Evolutionary conservation across 2,113 vertebrate species (phyloP), one percentile per base, ranked within the genome.

Genomic region (Corydoras sp.): DNA sequence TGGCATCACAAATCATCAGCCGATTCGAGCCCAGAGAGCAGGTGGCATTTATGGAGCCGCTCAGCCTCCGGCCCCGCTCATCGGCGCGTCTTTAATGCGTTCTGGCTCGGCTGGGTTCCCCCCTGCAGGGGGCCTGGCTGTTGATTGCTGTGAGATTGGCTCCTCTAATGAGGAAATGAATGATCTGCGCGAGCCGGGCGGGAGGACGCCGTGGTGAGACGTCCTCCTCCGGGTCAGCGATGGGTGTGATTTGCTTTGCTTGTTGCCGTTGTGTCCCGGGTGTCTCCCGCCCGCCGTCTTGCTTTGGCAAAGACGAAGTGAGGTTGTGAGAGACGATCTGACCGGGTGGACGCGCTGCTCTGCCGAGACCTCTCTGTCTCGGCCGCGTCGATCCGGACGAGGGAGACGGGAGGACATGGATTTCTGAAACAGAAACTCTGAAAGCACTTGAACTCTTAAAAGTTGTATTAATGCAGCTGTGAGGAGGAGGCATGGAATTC

Each of bases 151-250:
- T 76, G 75, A 70, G 76, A 65, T 76, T 74, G 24, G 48, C 62
- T 60, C 24, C 73, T 58, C 24, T 81, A 83, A 86, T 77, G 74
- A 86, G 81, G 74, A 85, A 81, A 84, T 82, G 69, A 80, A 76
- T 85, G 83, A 82, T 85, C 80, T 77, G 75, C 69, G 69, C 75
- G 73, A 71, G 73, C 77, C 75, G 79, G 54, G 71, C 59, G 65
- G 67, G 73, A 3, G 81, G 73, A 69, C 80, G 70, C 75, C 81
- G 77, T 85, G 84, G 85, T 88, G 87, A 86, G 74, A 73, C 15
- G 66, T 65, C 62, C 53, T 7, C 14, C 2, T 0, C 54, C 31
- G 13, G 31, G 32, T 60, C 55, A 64, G 4, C 10, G 54, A 65
- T 12, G 32, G 14, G 18, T 66, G 43, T 66, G 49, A 56, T 24